Percentiles rank a stretch among this genome's conserved stretches.
Evolutionary conservation across 2,797 vertebrate species (phyloP).

Genomic region (Sebastes hubbsi): DNA sequence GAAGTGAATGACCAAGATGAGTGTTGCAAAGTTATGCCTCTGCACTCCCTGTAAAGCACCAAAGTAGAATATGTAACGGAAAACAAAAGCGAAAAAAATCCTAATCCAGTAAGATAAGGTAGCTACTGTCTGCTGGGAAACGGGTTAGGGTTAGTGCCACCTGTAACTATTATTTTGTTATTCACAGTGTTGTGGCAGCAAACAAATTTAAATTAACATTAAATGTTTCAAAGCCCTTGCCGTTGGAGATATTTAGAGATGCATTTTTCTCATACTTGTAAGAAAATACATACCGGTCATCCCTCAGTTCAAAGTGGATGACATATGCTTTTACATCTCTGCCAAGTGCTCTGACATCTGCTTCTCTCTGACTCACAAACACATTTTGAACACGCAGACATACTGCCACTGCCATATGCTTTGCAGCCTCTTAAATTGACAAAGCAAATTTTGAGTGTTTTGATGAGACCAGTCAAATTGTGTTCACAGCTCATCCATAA

Average conservation of each 20-base stretch:
- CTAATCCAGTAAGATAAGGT: not conserved
- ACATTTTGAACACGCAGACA: not conserved
- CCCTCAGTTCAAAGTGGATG: not conserved
- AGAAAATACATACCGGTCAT: not conserved
- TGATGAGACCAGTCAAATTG: not conserved
- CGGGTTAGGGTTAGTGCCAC: too few relatives aligned
- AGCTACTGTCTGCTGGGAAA: not conserved
- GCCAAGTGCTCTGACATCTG: not conserved
- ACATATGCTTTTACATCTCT: not conserved
- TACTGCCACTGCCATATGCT: not conserved
- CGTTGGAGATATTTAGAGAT: not conserved
- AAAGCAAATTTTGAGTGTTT: not conserved
- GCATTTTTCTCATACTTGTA: not conserved
- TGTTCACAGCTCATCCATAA: not conserved
- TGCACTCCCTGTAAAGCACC: not conserved
- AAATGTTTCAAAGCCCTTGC: too few relatives aligned
- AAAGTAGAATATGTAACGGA: not conserved
- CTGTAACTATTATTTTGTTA: too few relatives aligned
- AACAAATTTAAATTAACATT: too few relatives aligned
- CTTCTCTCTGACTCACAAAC: constrained; percentile 3
- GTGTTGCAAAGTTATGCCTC: not conserved
- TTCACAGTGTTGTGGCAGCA: too few relatives aligned
- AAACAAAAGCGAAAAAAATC: not conserved
- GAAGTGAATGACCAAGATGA: not conserved
- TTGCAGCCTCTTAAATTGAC: not conserved